Base-by-base conservation (phyloP, 2,113 vertebrate species). In the Antechinus stuartii region DNA sequence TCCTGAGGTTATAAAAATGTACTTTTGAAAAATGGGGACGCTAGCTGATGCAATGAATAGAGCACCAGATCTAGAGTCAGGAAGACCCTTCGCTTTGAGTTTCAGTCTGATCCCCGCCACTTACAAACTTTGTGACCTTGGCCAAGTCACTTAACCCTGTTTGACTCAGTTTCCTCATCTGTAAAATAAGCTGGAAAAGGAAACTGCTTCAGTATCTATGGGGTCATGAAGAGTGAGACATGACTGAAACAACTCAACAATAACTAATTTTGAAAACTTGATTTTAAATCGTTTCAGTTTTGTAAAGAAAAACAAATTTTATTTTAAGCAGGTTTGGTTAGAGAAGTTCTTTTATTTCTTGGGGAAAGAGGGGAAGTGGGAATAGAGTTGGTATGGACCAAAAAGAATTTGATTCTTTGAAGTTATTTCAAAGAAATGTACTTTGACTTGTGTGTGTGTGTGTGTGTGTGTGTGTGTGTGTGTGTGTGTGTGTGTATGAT, bases 361-460 rank as follows among this genome's bases (percentile, higher is more conserved):
- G 46, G 3, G 47, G 49, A 4, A 1, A 35, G 0, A 35, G 25
- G 3, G 89, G 26, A 90, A 90, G 25, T 47, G 46, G n/a, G 27
- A 76, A 7, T 76, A 90, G 8, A 90, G 46, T 50, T 90, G 47
- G 89, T 25, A 10, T 47, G 89, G 26, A 50, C 47, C 89, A 91
- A 61, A 91, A 46, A 96, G 55, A 8, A 92, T 96, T 94, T 94
- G 89, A 57, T 92, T 56, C 91, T 92, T 93, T 76, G 54, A 30
- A 94, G n/a, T 89, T 93, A 25, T 84, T 54, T 93, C n/a, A 94
- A 95, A 90, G 46, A 92, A 92, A 92, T 22, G 6, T 53, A 7
- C 52, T 96, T 35, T 90, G 57, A 61, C 89, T 92, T 94, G 19
- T 93, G 89, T 93, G 19, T 26, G 7, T 54, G 57, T 68, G 68